A percentile compares a stretch with the other conserved stretches of the same genome.
Evolutionary conservation across 2,113 vertebrate species (phyloP).

Genomic region (Gorsachius goisagi): DNA sequence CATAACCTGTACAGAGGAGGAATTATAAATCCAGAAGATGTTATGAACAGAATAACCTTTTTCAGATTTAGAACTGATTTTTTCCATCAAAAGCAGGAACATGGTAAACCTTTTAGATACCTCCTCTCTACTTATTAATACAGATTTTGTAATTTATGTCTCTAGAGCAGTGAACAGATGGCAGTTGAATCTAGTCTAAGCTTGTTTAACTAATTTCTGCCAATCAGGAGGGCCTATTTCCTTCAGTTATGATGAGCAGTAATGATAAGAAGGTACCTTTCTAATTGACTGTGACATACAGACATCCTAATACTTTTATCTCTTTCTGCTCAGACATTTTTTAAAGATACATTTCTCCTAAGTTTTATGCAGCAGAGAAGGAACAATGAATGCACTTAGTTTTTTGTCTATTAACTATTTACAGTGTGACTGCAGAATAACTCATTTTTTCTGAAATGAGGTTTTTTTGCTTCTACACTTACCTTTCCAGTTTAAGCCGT

Average conservation of each 20-base stretch:
- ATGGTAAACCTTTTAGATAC: neutral
- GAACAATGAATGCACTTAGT: neutral
- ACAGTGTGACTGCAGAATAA: neutral
- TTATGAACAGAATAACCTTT: neutral
- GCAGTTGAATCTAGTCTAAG: neutral
- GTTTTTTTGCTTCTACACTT: neutral
- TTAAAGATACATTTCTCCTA: neutral
- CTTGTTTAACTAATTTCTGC: constrained; percentile 45
- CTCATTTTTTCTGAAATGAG: neutral
- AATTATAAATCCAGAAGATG: neutral
- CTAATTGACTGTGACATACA: constrained; percentile 46
- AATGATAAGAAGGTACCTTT: constrained; percentile 37
- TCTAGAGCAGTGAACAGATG: constrained; percentile 16
- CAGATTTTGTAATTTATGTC: neutral
- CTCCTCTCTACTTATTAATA: neutral
- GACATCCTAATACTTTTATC: constrained; percentile 49
- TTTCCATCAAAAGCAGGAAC: neutral
- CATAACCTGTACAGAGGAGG: neutral
- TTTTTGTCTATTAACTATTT: neutral
- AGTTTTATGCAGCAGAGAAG: neutral
- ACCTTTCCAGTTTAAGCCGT: neutral
- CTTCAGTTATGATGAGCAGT: constrained; percentile 39
- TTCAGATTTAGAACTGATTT: neutral
- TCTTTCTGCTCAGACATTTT: constrained; percentile 1
- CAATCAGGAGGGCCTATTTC: neutral